Evolutionary conservation across 2,797 vertebrate genomes (phyloP).

Genomic region (Tapera naevia): DNA sequence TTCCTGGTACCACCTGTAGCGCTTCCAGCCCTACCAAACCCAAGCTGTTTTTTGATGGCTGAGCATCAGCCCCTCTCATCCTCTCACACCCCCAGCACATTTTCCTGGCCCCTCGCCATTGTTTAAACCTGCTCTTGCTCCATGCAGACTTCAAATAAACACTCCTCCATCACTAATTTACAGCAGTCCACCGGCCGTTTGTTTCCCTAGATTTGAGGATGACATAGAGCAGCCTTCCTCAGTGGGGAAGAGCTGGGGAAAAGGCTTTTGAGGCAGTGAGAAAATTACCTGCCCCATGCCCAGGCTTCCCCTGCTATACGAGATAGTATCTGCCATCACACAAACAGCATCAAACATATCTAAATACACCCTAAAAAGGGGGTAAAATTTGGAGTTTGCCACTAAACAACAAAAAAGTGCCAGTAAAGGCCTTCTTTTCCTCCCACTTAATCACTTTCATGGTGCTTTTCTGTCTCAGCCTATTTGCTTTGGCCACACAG

Average conservation of each 20-base stretch:
- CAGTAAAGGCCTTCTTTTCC: background rate
- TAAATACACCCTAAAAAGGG: background rate
- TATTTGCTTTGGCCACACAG: background rate
- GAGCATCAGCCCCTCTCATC: background rate
- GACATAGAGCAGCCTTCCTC: background rate
- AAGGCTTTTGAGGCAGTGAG: background rate
- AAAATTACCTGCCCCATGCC: background rate
- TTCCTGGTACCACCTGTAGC: background rate
- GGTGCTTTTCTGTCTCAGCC: background rate
- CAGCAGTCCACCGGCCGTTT: background rate
- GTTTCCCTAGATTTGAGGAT: background rate
- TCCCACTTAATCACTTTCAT: background rate
- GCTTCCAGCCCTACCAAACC: background rate
- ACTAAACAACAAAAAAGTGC: background rate
- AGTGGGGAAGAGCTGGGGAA: background rate
- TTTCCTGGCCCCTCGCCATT: conserved; percentile 27
- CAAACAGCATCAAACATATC: background rate
- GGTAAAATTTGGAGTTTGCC: background rate
- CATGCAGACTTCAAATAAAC: conserved; percentile 60
- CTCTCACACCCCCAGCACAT: background rate
- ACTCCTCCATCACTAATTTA: conserved; percentile 20
- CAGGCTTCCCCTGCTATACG: background rate
- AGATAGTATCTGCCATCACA: background rate
- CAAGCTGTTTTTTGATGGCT: rapidly evolving
- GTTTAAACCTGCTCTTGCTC: conserved; percentile 62